phyloP scores from a whole-genome alignment of 2,113 vertebrate genomes.

The Charina bottae region DNA sequence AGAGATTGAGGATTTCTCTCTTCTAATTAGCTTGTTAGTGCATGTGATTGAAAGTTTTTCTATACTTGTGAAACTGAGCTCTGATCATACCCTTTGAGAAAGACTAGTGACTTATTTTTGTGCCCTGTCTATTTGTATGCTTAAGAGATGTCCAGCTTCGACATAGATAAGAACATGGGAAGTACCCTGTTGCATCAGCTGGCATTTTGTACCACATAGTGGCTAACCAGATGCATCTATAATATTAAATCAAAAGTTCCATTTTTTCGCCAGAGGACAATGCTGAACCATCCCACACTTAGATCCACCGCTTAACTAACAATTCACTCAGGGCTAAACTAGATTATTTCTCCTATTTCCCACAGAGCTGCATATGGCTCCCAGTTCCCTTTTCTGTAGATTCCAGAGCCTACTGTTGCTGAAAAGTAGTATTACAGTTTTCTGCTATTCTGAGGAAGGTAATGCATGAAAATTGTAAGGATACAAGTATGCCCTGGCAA shows the following conservation, averaged over 20 bases:
- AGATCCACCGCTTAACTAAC: not conserved
- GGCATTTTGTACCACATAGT: not conserved
- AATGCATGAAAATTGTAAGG: not conserved
- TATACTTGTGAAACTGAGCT: constrained; percentile 10
- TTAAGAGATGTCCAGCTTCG: not conserved
- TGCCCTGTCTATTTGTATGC: not conserved
- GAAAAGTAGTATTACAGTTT: not conserved
- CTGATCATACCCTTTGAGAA: not conserved
- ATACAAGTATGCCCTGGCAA: not conserved
- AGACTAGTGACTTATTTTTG: not conserved
- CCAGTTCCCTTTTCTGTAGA: not conserved
- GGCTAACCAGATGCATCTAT: not conserved
- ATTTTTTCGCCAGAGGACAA: not conserved
- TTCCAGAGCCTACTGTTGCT: not conserved
- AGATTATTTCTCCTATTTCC: not conserved
- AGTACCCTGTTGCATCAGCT: not conserved
- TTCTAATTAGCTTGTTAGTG: constrained; percentile 28
- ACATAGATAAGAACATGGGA: not conserved
- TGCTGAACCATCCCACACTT: not conserved
- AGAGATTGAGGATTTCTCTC: not conserved
- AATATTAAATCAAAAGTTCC: not conserved
- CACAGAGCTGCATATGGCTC: not conserved
- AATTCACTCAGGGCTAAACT: not conserved
- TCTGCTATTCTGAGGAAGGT: not conserved
- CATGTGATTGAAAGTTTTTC: not conserved